Conservation (phyloP, 30 jellyfish, hydroid and myxozoan genomes). For the Phacellophora camtschatica region DNA sequence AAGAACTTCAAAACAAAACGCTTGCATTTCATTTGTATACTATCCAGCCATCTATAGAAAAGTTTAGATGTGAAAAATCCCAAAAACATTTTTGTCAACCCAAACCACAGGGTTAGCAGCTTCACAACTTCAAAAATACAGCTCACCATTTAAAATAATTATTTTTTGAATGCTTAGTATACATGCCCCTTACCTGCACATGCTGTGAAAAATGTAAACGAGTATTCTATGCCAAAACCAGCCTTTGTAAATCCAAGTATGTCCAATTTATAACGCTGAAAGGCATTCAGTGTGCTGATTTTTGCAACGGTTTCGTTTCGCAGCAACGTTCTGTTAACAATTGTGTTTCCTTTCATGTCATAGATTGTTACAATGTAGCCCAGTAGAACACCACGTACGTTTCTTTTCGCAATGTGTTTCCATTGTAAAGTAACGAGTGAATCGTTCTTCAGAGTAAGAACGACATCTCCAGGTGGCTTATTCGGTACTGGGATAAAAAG, state of each 20-base stretch:
- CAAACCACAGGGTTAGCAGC: too few species aligned
- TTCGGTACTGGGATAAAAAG: conserved; percentile 36
- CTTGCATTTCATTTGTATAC: too few species aligned
- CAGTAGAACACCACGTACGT: conserved; percentile 19
- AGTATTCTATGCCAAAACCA: conserved; percentile 33
- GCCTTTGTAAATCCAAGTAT: conserved; percentile 35
- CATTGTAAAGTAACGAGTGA: conserved; percentile 31
- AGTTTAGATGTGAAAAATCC: too few species aligned
- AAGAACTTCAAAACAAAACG: too few species aligned
- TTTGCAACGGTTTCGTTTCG: neutral
- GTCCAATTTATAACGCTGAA: conserved; percentile 5
- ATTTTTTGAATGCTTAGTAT: too few species aligned
- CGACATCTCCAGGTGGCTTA: conserved; percentile 35
- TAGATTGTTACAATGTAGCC: conserved; percentile 23
- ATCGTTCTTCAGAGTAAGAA: conserved; percentile 1
- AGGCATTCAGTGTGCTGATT: conserved; percentile 2
- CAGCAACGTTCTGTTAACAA: conserved; percentile 17
- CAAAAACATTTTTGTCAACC: too few species aligned
- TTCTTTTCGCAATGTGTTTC: conserved; percentile 9
- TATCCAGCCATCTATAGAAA: too few species aligned
- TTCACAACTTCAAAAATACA: too few species aligned
- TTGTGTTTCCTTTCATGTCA: neutral
- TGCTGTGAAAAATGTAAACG: conserved; percentile 52
- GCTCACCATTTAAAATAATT: too few species aligned
- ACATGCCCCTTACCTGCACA: conserved; percentile 55